A percentile compares a stretch with the other conserved stretches of the same genome.
phyloP scores from a whole-genome alignment of 2,888 invertebrate species.

The Caenorhabditis sp. region DNA sequence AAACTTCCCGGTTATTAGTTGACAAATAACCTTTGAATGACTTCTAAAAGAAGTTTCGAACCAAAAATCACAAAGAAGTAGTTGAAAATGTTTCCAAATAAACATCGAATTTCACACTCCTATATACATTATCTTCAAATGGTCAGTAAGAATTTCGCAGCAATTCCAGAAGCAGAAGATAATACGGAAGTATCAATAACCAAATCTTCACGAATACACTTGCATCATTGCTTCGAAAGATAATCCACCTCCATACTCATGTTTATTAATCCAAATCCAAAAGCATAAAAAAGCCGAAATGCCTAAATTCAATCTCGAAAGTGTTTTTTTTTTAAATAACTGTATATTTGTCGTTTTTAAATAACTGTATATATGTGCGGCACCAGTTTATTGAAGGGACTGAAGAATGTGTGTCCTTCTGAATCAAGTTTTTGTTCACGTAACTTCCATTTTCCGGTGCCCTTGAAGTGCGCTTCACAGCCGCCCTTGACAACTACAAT shows the following conservation, averaged over 20 bases:
- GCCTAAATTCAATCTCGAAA: neutral
- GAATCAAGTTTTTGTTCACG: neutral
- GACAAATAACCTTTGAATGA: slow-evolving; percentile 7
- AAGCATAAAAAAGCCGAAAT: neutral
- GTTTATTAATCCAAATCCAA: too few relatives aligned
- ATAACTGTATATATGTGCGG: too few relatives aligned
- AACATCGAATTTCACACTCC: neutral
- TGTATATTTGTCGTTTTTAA: too few relatives aligned
- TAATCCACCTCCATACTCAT: neutral
- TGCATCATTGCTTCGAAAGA: neutral
- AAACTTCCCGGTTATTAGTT: slow-evolving; percentile 54
- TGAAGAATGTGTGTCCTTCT: slow-evolving; percentile 9
- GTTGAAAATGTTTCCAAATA: neutral
- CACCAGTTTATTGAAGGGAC: too few relatives aligned
- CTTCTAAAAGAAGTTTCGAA: neutral
- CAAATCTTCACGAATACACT: neutral
- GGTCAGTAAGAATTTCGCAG: too few relatives aligned
- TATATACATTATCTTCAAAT: too few relatives aligned
- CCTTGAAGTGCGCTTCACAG: slow-evolving; percentile 3
- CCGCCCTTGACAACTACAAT: slow-evolving; percentile 41
- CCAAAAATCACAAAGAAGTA: neutral
- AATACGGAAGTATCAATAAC: neutral
- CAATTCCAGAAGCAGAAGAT: neutral
- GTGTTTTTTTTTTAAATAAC: neutral
- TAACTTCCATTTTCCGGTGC: slow-evolving; percentile 9